A percentile compares a stretch with the other conserved stretches of the same genome.
These are phyloP conservation scores for Microplitis demolitor DNA, from an alignment of 1,140 invertebrate genomes.

Conservation along the genomic window DNA sequence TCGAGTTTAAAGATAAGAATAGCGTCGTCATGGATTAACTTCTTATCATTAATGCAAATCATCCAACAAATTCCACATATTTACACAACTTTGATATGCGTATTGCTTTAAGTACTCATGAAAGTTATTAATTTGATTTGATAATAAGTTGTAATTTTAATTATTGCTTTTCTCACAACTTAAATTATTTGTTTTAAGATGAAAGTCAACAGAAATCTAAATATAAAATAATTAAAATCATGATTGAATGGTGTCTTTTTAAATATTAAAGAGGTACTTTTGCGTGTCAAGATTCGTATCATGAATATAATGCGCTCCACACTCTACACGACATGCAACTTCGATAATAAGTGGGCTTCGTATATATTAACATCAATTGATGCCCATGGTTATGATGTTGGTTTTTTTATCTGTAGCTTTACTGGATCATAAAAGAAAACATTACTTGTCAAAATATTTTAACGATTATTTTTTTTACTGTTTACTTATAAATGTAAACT, in stretches of 20 bases:
- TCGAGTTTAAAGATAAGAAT: slow-evolving; percentile 23
- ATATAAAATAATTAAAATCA: neutral
- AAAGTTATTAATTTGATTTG: neutral
- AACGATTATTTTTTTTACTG: no score
- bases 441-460: no score
- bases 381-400: slow-evolving; percentile 39
- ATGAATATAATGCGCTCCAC: slow-evolving; percentile 26
- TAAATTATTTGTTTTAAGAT: no score
- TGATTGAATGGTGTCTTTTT: neutral
- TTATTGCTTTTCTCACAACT: neutral
- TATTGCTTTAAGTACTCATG: neutral
- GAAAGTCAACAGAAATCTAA: neutral
- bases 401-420: neutral
- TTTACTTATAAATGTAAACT: no score
- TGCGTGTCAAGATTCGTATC: slow-evolving; percentile 47
- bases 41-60: slow-evolving; percentile 2
- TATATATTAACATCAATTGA: slow-evolving; percentile 57
- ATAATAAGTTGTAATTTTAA: neutral
- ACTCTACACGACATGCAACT: slow-evolving; percentile 36
- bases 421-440: no score
- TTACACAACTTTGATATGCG: neutral
- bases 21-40: slow-evolving; percentile 1
- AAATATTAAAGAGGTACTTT: slow-evolving; percentile 7
- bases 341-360: slow-evolving; percentile 58
- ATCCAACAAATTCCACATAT: neutral